A percentile compares a stretch with the other conserved stretches of the same genome.
These are phyloP conservation scores for Apaloderma vittatum DNA, from an alignment of 2,113 vertebrate species.

Conservation along the genomic window DNA sequence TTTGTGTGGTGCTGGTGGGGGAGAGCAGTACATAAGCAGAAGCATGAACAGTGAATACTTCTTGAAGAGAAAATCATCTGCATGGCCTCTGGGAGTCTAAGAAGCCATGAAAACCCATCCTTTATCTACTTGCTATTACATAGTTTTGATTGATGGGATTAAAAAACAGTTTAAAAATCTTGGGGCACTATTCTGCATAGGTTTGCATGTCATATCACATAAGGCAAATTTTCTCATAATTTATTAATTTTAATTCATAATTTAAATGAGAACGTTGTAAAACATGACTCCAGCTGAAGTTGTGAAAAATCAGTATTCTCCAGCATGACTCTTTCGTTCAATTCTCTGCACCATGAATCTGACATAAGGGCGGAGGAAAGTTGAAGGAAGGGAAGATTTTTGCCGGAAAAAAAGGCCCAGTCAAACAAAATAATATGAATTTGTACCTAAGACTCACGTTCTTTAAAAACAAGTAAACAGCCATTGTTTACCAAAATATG, in stretches of 20 bases:
- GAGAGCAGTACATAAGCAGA: not conserved
- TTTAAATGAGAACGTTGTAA: conserved; percentile 38
- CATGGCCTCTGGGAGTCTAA: not conserved
- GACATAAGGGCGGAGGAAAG: not conserved
- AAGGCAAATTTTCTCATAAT: conserved; percentile 41
- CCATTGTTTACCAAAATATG: not conserved
- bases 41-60: not conserved
- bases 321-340: not conserved
- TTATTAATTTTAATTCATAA: conserved; percentile 65
- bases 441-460: not conserved
- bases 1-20: not conserved
- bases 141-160: not conserved
- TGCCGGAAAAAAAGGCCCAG: not conserved
- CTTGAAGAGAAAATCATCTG: not conserved
- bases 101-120: not conserved
- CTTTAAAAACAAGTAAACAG: not conserved
- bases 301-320: conserved; percentile 16
- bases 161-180: conserved; percentile 33
- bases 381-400: not conserved
- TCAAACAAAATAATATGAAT: not conserved
- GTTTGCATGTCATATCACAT: conserved; percentile 25
- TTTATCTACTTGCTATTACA: not conserved
- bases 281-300: not conserved
- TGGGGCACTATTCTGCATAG: not conserved
- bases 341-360: not conserved